Evolutionary conservation across 2,113 vertebrate genomes (phyloP).

Genomic region (Psephotus haematonotus): DNA sequence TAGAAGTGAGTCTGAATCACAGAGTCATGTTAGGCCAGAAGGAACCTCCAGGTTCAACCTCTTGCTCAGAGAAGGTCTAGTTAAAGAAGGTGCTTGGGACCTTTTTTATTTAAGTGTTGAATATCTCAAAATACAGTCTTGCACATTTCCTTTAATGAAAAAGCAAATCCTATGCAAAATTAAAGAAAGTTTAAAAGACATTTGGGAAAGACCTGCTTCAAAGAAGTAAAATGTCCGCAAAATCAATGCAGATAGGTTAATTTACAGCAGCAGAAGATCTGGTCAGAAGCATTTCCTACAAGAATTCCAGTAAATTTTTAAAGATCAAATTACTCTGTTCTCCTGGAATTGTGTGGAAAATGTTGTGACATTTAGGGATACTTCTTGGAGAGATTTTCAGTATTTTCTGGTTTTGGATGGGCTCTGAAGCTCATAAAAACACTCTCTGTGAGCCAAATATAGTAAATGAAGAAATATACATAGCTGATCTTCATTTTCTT

Average conservation of each 20-base stretch:
- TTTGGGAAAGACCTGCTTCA: not conserved
- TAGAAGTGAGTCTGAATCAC: not conserved
- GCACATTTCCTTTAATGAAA: not conserved
- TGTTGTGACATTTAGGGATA: not conserved
- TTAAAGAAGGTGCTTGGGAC: not conserved
- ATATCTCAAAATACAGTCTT: not conserved
- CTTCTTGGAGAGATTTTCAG: not conserved
- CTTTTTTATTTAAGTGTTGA: not conserved
- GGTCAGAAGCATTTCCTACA: not conserved
- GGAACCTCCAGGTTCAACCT: not conserved
- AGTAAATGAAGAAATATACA: slow-evolving; percentile 11
- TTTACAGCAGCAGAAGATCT: not conserved
- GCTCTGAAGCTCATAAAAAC: not conserved
- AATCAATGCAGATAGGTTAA: not conserved
- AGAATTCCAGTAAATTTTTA: not conserved
- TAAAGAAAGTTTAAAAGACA: not conserved
- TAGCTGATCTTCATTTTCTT: not conserved
- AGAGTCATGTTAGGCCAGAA: not conserved
- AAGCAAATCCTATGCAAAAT: not conserved
- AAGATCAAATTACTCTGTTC: not conserved
- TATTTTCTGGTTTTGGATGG: slow-evolving; percentile 25
- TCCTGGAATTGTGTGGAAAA: not conserved
- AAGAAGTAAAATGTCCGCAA: not conserved
- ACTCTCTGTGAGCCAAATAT: not conserved
- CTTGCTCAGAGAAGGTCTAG: not conserved